Evolutionary conservation across 23 tunicate genomes (phyloP).

Genomic region (Halocynthia roretzi): DNA sequence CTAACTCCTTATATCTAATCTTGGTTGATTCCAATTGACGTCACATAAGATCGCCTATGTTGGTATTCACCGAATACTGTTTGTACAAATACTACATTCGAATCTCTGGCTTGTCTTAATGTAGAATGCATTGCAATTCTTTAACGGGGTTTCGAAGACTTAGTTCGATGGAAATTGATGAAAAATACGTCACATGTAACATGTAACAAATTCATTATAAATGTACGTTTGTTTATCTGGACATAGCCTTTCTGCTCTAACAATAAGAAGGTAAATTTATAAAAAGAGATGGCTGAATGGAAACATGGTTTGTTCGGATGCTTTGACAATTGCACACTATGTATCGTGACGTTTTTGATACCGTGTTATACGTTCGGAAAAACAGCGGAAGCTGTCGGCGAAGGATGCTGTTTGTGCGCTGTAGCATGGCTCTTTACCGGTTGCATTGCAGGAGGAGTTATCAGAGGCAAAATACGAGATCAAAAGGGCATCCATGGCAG

Average conservation of each 20-base stretch:
- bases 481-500: constrained; percentile 42
- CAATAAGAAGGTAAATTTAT: background rate
- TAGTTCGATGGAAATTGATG: too few species aligned
- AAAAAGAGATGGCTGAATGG: constrained; percentile 8
- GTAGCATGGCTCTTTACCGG: constrained; percentile 43
- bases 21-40: too few species aligned
- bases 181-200: too few species aligned
- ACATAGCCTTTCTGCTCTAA: background rate
- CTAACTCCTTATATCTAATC: too few species aligned
- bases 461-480: constrained; percentile 44
- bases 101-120: too few species aligned
- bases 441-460: constrained; percentile 46
- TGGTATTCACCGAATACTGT: too few species aligned
- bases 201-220: too few species aligned
- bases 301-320: constrained; percentile 39
- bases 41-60: too few species aligned
- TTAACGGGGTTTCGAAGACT: too few species aligned
- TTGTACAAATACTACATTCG: too few species aligned
- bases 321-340: constrained; percentile 39
- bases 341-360: constrained; percentile 35
- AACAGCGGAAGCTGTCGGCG: constrained; percentile 53
- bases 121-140: too few species aligned
- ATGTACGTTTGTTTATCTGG: too few species aligned
- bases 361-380: constrained; percentile 59
- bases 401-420: constrained; percentile 38